Evolutionary conservation across 2,888 invertebrate species (phyloP), one percentile per base, ranked within the genome.

Genomic region (Drosophila emarginata): DNA sequence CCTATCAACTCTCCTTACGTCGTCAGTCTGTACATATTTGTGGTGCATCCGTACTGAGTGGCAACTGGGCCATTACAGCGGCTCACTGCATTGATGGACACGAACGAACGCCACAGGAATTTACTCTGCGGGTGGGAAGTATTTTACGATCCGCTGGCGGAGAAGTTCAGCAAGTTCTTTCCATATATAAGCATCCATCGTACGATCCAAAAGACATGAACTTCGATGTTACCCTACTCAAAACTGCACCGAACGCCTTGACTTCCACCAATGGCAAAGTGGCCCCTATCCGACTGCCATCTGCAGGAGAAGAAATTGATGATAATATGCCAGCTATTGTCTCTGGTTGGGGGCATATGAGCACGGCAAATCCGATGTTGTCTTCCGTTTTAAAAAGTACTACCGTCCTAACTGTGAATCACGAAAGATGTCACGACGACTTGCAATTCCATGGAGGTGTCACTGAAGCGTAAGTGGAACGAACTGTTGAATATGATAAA

Each of bases 261-360:
- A 81, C 78, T 36, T 74, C 72, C n/a, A 74, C 80, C 5, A 14
- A 61, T 36, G 76, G 86, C 2, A 75, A 76, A 14, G 87, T 88
- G 9, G 59, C 76, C 0, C 84, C 88, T 2, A 90, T 91, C 12
- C 61, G 72, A 5, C 63, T 91, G 61, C 81, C 89, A 0, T 63
- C 64, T 6, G 18, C 74, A 9, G 77, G 74, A 0, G 75, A 78
- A 2, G 23, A 64, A 0, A 74, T 91, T 28, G 54, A 58, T 2
- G 81, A 86, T 5, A 80, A 87, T 64, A 36, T 58, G 2, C 53
- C 68, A 0, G 90, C 88, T 1, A 67, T 79, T 9, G 88, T 91
- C 2, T 90, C 91, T 6, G 91, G 91, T 2, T 91, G 91, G 91
- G 91, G 91, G 2, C 89, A 91, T 58, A 87, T 89, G 80, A 89